These are phyloP conservation scores for Etheostoma perlongum DNA, from an alignment of 2,797 vertebrate genomes.

Conservation along the genomic window DNA sequence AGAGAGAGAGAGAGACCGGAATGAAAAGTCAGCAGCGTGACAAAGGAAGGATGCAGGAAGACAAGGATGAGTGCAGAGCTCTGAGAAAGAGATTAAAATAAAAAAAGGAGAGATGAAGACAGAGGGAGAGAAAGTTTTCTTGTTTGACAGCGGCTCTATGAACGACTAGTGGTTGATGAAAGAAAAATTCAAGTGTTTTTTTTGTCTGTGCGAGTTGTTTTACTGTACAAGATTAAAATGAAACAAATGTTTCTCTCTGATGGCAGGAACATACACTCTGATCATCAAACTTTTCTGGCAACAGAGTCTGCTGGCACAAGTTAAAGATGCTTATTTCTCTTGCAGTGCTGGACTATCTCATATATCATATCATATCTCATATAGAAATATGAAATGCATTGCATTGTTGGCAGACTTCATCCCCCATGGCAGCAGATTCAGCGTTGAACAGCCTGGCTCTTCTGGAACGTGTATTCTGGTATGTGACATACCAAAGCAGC, in stretches of 20 bases:
- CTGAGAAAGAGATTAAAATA: conserved; percentile 39
- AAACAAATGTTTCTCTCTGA: conserved; percentile 4
- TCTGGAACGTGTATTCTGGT: not conserved
- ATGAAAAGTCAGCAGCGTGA: conserved; percentile 45
- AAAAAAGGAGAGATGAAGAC: conserved; percentile 32
- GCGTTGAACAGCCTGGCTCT: not conserved
- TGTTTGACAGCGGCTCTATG: conserved; percentile 3
- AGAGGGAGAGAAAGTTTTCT: conserved; percentile 3
- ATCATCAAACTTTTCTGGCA: conserved; percentile 1
- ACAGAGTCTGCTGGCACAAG: not conserved
- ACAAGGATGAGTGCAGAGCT: conserved; percentile 15
- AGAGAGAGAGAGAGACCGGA: not conserved
- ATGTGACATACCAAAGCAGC: not conserved
- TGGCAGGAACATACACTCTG: not conserved
- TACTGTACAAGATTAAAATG: not conserved
- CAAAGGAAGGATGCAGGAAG: conserved; percentile 38
- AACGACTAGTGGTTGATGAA: conserved; percentile 9
- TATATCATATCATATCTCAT: not conserved
- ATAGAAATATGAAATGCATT: not conserved
- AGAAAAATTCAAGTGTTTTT: not conserved
- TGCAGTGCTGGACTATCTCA: not conserved
- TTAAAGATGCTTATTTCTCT: not conserved
- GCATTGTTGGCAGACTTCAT: not conserved
- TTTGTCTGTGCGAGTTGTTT: not conserved
- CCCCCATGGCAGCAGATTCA: no score